Base-by-base conservation (phyloP, 1,140 invertebrate genomes). In the Meloidogyne exigua region DNA sequence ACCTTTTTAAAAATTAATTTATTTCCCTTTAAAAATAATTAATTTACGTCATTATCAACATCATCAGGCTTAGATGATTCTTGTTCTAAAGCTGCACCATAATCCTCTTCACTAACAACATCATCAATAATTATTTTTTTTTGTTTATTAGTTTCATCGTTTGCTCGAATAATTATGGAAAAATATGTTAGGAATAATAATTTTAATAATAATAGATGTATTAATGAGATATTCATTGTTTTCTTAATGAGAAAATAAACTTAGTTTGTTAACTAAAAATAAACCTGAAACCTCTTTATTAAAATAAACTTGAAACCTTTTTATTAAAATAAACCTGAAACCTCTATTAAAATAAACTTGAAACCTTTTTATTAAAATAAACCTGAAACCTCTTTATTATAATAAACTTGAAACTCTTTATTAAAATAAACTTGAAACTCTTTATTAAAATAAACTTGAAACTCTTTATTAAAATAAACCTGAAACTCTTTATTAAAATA, bases 1-100 rank as follows among this genome's bases (percentile, higher is more conserved):
- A 69, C 71, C 72, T 73, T 57, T 36, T 21, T 68, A 23, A 44
- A 68, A 68, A n/a, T 12, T 68, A 18, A 68, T 68, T 23, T n/a
- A n/a, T n/a, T 23, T 28, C 39, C 13, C 36, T 11, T n/a, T 28
- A 32, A 44, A 44, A 13, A 15, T 3, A 32, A 57, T 11, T 44
- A 42, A 44, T 70, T 70, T 73, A 73, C 72, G 13, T 84, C 82
- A 70, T 84, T 84, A 68, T 83, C 82, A n/a, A 82, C 83, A 42
- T 76, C 68, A 73, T 80, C 81, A 64, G 81, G 81, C 63, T 81
- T 76, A 21, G 36, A 67, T 18, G 57, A n/a, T 10, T 73, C 72
- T 65, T 73, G 72, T 64, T 73, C 72, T 23, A 73, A 62, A 12
- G 39, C 44, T 21, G 62, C 72, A 21, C 23, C 36, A 36, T 73